Evolutionary conservation across 2,888 invertebrate genomes (phyloP).

Genomic region (Chouioia cunea): DNA sequence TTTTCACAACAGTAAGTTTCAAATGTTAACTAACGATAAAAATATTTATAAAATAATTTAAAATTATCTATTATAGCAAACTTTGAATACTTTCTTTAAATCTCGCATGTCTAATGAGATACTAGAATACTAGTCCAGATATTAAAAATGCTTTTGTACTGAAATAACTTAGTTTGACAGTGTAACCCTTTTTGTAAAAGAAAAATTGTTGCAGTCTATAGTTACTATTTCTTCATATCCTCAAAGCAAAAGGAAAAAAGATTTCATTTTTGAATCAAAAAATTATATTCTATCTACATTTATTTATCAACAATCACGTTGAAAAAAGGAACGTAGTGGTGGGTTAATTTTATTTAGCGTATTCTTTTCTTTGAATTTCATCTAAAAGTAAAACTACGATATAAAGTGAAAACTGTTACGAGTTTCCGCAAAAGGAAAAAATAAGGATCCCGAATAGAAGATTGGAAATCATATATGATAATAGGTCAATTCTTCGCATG

Average conservation of each 20-base stretch:
- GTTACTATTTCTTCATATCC: conserved; percentile 23
- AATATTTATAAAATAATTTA: conserved; percentile 20
- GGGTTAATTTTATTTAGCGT: conserved; percentile 27
- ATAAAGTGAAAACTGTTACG: conserved; percentile 34
- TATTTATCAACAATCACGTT: conserved; percentile 28
- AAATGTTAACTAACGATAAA: conserved; percentile 2
- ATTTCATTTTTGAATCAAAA: conserved; percentile 30
- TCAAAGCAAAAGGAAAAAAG: conserved; percentile 25
- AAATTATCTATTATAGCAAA: conserved; percentile 20
- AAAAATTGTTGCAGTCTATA: conserved; percentile 23
- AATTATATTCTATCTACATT: conserved; percentile 36
- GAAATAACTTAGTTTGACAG: conserved; percentile 23
- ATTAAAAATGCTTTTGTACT: conserved; percentile 38
- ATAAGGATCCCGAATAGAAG: conserved; percentile 23
- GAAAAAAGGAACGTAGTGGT: conserved; percentile 45
- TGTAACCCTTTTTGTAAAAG: conserved; percentile 15
- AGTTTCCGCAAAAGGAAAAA: conserved; percentile 23
- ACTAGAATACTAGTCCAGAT: conserved; percentile 17
- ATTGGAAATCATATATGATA: conserved; percentile 29
- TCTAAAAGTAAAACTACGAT: conserved; percentile 44
- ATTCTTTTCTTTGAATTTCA: conserved; percentile 22
- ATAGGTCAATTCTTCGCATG: conserved; percentile 20
- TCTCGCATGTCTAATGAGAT: neutral
- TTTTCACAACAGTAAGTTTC: conserved; percentile 29
- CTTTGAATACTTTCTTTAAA: conserved; percentile 26